A percentile compares a stretch with the other conserved stretches of the same genome.
Evolutionary conservation across 2,888 invertebrate species (phyloP).

Genomic region (Mesoligia furuncula): DNA sequence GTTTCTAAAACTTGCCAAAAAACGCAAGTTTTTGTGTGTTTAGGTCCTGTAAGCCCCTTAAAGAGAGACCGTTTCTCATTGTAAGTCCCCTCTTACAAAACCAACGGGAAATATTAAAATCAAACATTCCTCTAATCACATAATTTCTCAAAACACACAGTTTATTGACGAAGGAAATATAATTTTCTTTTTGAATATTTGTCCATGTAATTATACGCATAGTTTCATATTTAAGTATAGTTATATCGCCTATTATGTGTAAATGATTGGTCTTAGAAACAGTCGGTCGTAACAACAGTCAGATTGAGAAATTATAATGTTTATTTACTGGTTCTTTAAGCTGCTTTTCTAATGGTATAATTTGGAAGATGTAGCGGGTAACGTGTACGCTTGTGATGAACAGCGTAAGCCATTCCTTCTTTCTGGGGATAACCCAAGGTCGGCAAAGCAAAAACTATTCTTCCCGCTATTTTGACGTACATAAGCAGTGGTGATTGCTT

Average conservation of each 20-base stretch:
- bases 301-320: slow-evolving; percentile 60
- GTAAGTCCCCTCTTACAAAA: neutral
- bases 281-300: slow-evolving; percentile 47
- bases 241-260: slow-evolving; percentile 53
- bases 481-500: too few species aligned
- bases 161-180: slow-evolving; percentile 44
- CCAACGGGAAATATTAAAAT: slow-evolving; percentile 14
- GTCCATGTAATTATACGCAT: slow-evolving; percentile 59
- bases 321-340: slow-evolving; percentile 59
- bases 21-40: too few species aligned
- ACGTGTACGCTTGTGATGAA: too few species aligned
- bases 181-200: slow-evolving; percentile 58
- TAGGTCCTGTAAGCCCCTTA: too few species aligned
- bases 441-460: too few species aligned
- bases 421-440: too few species aligned
- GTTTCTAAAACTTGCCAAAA: too few species aligned
- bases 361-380: slow-evolving; percentile 26
- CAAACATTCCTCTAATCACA: slow-evolving; percentile 16
- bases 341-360: slow-evolving; percentile 22
- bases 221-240: slow-evolving; percentile 48
- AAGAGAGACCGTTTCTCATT: neutral
- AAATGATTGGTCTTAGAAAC: slow-evolving; percentile 60
- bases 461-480: too few species aligned
- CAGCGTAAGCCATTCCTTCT: too few species aligned
- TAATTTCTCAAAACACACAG: slow-evolving; percentile 14